These are phyloP conservation scores for Chaenogobius annularis DNA, from an alignment of 2,113 vertebrate species.

Conservation along the genomic window DNA sequence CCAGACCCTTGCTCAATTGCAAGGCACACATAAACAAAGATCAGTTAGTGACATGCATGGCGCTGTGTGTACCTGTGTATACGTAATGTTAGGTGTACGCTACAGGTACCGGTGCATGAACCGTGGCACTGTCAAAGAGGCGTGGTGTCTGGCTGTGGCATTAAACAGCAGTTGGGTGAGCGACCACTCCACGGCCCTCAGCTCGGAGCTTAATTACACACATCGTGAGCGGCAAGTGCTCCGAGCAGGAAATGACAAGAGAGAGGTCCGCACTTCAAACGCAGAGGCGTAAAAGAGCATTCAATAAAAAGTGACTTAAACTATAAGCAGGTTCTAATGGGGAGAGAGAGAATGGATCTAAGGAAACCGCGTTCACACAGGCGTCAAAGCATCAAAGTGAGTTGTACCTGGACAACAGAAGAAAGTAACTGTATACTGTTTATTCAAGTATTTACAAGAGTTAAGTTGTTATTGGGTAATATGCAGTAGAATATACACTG, in stretches of 20 bases:
- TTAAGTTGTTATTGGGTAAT: no score
- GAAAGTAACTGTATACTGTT: constrained; percentile 6
- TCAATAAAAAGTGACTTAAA: constrained; percentile 67
- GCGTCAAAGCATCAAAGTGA: constrained; percentile 20
- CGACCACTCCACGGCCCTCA: constrained; percentile 42
- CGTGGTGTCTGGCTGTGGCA: constrained; percentile 57
- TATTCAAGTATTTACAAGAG: not conserved
- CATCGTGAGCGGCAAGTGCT: constrained; percentile 51
- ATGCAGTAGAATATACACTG: not conserved
- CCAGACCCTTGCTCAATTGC: not conserved
- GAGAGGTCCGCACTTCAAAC: constrained; percentile 67
- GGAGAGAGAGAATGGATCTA: constrained; percentile 49
- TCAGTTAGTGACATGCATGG: constrained; percentile 30
- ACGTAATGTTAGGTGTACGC: constrained; percentile 46
- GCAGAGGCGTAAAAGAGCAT: constrained; percentile 60
- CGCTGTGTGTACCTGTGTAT: constrained; percentile 37
- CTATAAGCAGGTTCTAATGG: constrained; percentile 55
- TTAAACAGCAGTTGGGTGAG: constrained; percentile 50
- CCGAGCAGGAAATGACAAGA: constrained; percentile 68
- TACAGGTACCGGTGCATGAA: constrained; percentile 55
- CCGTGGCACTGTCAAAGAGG: constrained; percentile 59
- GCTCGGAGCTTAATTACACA: constrained; percentile 68
- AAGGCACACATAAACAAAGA: constrained; percentile 34
- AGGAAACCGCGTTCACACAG: constrained; percentile 19
- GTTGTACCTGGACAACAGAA: not conserved